phyloP scores from a whole-genome alignment of 2,113 vertebrate species.

The Oryzias javanicus region DNA sequence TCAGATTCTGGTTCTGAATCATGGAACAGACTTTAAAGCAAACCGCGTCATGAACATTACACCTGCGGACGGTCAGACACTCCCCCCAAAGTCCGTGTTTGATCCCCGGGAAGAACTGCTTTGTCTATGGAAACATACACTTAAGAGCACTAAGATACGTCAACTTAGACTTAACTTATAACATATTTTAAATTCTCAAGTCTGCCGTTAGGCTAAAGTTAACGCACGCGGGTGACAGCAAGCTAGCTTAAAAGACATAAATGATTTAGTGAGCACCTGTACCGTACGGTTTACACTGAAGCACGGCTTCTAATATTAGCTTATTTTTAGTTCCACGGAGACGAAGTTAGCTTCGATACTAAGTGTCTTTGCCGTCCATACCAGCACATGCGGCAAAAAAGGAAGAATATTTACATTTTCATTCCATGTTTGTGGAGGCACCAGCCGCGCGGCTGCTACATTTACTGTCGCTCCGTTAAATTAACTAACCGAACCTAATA shows the following conservation, averaged over 20 bases:
- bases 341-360: not conserved
- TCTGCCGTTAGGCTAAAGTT: too few species aligned
- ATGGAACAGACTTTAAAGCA: slow-evolving; percentile 13
- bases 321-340: not conserved
- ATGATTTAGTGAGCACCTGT: slow-evolving; percentile 26
- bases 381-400: slow-evolving; percentile 17
- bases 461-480: too few species aligned
- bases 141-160: too few species aligned
- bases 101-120: too few species aligned
- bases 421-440: slow-evolving; percentile 56
- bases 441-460: too few species aligned
- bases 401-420: slow-evolving; percentile 9
- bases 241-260: slow-evolving; percentile 25
- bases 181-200: too few species aligned
- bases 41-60: slow-evolving; percentile 19
- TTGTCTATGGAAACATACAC: too few species aligned
- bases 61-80: slow-evolving; percentile 51
- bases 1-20: not conserved
- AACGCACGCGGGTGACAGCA: slow-evolving; percentile 4
- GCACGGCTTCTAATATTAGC: not conserved
- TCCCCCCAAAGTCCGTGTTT: slow-evolving; percentile 6
- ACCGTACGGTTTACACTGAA: not conserved
- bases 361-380: not conserved
- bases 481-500: too few species aligned
- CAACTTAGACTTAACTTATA: too few species aligned